Percentiles rank a stretch among this genome's conserved stretches.
These are phyloP conservation scores for Rhabditophanes sp. DNA, from an alignment of 2,888 invertebrate genomes.

Conservation along the genomic window DNA sequence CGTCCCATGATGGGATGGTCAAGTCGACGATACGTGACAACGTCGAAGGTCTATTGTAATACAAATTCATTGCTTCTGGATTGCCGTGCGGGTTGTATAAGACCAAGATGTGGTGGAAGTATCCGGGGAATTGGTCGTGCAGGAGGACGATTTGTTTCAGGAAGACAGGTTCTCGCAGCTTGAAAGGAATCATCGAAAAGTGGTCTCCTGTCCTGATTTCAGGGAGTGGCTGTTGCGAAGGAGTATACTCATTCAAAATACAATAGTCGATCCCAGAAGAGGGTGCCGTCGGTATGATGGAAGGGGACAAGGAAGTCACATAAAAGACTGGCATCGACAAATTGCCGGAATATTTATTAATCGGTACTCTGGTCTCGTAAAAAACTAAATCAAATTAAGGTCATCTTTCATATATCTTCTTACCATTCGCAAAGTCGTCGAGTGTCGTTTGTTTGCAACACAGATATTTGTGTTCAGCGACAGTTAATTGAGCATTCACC, in stretches of 20 bases:
- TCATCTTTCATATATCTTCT: no score
- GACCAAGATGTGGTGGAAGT: constrained; percentile 23
- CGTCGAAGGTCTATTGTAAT: constrained; percentile 26
- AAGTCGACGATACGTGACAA: constrained; percentile 22
- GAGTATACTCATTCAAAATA: constrained; percentile 23
- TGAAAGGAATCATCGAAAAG: constrained; percentile 24
- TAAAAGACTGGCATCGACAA: constrained; percentile 29
- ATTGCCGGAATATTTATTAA: constrained; percentile 27
- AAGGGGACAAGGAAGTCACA: constrained; percentile 25
- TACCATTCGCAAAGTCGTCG: constrained; percentile 25
- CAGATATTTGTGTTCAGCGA: constrained; percentile 28
- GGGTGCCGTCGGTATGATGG: constrained; percentile 23
- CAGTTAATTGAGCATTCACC: constrained; percentile 24
- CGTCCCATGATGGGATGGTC: constrained; percentile 26
- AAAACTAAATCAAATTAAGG: constrained; percentile 15
- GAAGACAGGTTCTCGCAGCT: constrained; percentile 23
- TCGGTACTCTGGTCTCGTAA: constrained; percentile 30
- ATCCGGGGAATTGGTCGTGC: constrained; percentile 21
- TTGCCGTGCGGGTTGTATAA: constrained; percentile 30
- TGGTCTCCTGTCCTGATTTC: constrained; percentile 29
- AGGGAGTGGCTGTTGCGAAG: constrained; percentile 16
- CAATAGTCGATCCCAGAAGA: constrained; percentile 23
- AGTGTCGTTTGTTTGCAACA: constrained; percentile 26
- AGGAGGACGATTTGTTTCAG: constrained; percentile 21
- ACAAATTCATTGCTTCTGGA: constrained; percentile 28